These are phyloP conservation scores for Baryphthengus martii DNA, from an alignment of 2,113 vertebrate genomes.

Conservation along the genomic window DNA sequence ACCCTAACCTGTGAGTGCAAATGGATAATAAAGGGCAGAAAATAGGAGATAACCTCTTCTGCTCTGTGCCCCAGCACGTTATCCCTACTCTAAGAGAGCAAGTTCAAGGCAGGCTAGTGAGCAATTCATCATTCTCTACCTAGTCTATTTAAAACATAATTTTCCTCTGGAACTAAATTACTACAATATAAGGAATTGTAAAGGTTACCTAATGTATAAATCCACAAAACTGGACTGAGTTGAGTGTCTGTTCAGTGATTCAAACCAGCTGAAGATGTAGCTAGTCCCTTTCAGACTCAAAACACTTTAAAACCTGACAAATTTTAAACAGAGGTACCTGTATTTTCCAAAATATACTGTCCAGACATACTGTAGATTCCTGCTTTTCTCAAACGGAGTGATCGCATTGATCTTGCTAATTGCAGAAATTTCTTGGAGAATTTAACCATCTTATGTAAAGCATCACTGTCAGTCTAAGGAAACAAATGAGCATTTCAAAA, in stretches of 20 bases:
- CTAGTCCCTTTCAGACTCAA: not conserved
- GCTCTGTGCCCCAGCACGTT: not conserved
- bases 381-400: not conserved
- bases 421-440: not conserved
- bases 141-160: not conserved
- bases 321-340: not conserved
- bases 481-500: not conserved
- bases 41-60: not conserved
- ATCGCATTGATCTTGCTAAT: not conserved
- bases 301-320: not conserved
- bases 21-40: not conserved
- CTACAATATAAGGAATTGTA: not conserved
- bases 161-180: not conserved
- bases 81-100: not conserved
- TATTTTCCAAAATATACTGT: not conserved
- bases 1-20: not conserved
- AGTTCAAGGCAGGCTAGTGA: not conserved
- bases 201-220: not conserved
- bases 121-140: not conserved
- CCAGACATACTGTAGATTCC: not conserved
- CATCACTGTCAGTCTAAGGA: not conserved
- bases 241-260: not conserved
- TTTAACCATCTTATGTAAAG: not conserved
- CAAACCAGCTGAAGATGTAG: not conserved
- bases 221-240: not conserved